phyloP scores from a whole-genome alignment of 2,888 invertebrate species.

The Uropetala carovei region DNA sequence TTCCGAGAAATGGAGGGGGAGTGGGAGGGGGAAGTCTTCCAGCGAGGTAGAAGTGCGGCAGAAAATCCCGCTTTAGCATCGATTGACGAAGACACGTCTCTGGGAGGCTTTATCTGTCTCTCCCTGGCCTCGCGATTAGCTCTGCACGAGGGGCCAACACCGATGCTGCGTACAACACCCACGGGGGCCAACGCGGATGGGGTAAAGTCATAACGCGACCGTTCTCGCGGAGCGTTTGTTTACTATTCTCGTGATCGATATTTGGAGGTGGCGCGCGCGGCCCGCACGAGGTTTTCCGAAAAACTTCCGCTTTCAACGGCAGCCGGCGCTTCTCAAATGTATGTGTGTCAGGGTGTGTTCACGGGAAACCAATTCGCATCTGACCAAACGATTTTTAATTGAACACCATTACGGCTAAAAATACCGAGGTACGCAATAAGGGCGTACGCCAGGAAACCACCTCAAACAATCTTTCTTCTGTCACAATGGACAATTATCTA shows the following conservation, averaged over 20 bases:
- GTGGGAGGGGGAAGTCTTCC: neutral
- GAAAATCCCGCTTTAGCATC: neutral
- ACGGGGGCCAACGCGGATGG: neutral
- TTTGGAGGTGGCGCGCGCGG: neutral
- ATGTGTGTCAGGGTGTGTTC: neutral
- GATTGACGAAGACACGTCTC: too few species aligned
- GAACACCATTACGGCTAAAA: too few species aligned
- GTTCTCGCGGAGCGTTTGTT: slow-evolving; percentile 35
- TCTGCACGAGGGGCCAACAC: neutral
- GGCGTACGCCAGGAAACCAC: too few species aligned
- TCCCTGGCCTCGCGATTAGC: too few species aligned
- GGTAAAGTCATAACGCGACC: neutral
- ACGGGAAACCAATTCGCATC: neutral
- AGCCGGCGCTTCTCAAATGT: neutral
- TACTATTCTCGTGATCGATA: slow-evolving; percentile 53
- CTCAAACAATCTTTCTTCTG: too few species aligned
- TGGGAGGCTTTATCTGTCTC: too few species aligned
- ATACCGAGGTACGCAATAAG: too few species aligned
- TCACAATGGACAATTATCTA: too few species aligned
- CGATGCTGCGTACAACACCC: neutral
- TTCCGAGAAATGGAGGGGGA: neutral
- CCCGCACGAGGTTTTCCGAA: neutral
- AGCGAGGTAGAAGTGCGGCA: neutral
- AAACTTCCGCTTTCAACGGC: neutral
- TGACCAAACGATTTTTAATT: neutral